Evolutionary conservation across 2,113 vertebrate species (phyloP).

Genomic region (Callocephalon fimbriatum): DNA sequence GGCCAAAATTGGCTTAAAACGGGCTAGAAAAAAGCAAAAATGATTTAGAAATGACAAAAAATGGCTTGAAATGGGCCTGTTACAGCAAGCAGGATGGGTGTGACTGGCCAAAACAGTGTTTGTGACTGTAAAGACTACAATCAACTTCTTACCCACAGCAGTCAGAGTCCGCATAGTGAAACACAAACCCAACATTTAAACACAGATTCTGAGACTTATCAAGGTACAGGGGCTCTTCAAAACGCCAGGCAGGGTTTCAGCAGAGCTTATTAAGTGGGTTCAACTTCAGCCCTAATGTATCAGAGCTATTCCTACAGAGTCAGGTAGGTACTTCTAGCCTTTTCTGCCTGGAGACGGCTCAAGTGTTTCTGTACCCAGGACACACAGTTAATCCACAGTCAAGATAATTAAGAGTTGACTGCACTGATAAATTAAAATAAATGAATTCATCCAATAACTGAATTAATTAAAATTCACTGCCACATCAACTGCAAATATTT

Average conservation of each 20-base stretch:
- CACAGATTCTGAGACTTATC: not conserved
- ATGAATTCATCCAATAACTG: not conserved
- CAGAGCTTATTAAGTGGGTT: not conserved
- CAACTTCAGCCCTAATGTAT: not conserved
- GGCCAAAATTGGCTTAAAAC: too few species aligned
- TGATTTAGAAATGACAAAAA: too few species aligned
- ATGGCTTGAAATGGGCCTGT: not conserved
- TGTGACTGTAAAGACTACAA: not conserved
- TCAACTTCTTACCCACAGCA: not conserved
- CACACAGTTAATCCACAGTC: not conserved
- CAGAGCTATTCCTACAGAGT: not conserved
- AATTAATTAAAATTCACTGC: not conserved
- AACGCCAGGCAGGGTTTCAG: not conserved
- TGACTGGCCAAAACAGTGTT: not conserved
- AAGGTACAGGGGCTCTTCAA: not conserved
- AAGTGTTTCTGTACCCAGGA: not conserved
- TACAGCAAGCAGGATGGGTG: not conserved
- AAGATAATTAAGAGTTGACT: not conserved
- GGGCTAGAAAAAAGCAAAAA: too few species aligned
- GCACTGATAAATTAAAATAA: not conserved
- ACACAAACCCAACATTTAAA: not conserved
- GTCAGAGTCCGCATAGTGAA: not conserved
- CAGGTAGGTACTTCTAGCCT: not conserved
- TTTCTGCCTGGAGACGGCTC: not conserved
- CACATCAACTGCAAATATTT: not conserved